phyloP scores from a whole-genome alignment of 2,797 vertebrate genomes.

The Hyperoplus immaculatus region DNA sequence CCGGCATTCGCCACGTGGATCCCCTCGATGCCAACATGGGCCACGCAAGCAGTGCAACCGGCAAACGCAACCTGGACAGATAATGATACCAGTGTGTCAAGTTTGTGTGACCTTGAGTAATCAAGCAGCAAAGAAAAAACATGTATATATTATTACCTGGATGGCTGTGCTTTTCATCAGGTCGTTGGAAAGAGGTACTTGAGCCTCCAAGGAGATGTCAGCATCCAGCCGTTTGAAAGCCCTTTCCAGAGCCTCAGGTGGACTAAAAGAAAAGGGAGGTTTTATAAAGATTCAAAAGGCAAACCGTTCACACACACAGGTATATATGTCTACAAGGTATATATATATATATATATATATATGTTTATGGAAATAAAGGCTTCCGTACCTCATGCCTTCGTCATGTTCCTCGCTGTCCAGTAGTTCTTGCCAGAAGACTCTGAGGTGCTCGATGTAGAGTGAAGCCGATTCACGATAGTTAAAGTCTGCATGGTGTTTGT shows the following conservation, averaged over 20 bases:
- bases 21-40: constrained; percentile 87
- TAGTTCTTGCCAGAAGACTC: constrained; percentile 96
- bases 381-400: constrained; percentile 81
- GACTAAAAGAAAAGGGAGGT: constrained; percentile 58
- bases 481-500: constrained; percentile 90
- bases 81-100: neutral
- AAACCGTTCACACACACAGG: neutral
- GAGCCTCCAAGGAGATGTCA: constrained; percentile 94
- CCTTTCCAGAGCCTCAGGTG: constrained; percentile 87
- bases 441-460: constrained; percentile 91
- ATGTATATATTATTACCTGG: constrained; percentile 80
- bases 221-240: constrained; percentile 94
- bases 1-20: constrained; percentile 93
- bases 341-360: neutral
- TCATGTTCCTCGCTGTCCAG: constrained; percentile 89
- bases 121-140: neutral
- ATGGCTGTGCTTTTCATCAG: constrained; percentile 90
- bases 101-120: neutral
- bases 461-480: constrained; percentile 90
- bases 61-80: constrained; percentile 91
- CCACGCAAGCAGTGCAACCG: constrained; percentile 93
- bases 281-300: neutral
- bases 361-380: neutral
- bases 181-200: constrained; percentile 90
- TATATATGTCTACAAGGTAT: neutral